phyloP scores from a whole-genome alignment of 1,140 invertebrate species.

The Drosophila kohkoa region DNA sequence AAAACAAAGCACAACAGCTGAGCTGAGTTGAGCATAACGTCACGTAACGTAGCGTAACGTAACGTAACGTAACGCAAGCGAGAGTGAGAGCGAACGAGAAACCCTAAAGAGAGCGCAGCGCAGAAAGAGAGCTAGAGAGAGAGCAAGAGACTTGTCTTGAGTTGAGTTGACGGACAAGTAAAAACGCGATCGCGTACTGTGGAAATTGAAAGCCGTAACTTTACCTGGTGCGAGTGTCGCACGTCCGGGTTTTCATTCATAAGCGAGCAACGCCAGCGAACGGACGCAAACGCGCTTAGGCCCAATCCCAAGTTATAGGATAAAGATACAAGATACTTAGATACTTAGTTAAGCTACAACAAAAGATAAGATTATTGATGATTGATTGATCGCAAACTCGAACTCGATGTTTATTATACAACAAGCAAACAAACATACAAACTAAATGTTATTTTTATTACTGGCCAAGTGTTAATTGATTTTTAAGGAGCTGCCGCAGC shows the following conservation, averaged over 20 bases:
- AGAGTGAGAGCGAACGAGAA: constrained; percentile 12
- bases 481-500: constrained; percentile 60
- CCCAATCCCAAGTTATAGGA: constrained; percentile 32
- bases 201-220: constrained; percentile 56
- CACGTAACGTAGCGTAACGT: constrained; percentile 10
- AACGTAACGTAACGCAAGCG: constrained; percentile 5
- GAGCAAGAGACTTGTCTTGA: not conserved
- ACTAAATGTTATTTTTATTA: too few relatives aligned
- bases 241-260: constrained; percentile 77
- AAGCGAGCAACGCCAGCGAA: constrained; percentile 79
- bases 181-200: constrained; percentile 37
- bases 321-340: constrained; percentile 14
- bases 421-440: not conserved
- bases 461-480: constrained; percentile 24
- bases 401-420: not conserved
- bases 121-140: constrained; percentile 9
- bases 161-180: constrained; percentile 34
- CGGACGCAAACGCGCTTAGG: constrained; percentile 63
- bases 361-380: constrained; percentile 1
- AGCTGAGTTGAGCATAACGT: constrained; percentile 2
- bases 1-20: constrained; percentile 43
- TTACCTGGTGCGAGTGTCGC: constrained; percentile 62
- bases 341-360: not conserved
- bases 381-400: not conserved
- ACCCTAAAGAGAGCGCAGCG: not conserved